These are phyloP conservation scores for Dicyrtoma fusca DNA, from an alignment of 2,888 invertebrate genomes.

Conservation along the genomic window DNA sequence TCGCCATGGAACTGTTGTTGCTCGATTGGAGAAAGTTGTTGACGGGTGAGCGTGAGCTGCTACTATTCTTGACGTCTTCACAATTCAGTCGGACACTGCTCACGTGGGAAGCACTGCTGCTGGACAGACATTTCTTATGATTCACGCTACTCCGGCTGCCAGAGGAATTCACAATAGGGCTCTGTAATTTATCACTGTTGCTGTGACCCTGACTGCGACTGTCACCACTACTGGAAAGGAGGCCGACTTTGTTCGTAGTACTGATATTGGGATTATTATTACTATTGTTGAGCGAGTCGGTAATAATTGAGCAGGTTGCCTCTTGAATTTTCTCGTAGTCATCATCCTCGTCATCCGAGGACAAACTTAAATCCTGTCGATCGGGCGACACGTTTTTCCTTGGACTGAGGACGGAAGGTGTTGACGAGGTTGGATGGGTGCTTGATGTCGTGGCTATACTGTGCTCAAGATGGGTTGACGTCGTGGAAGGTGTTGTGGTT, in stretches of 20 bases:
- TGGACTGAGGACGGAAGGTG: not conserved
- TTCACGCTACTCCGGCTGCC: too few relatives aligned
- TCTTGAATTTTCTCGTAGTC: conserved; percentile 47
- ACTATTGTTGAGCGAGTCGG: conserved; percentile 52
- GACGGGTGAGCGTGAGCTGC: conserved; percentile 38
- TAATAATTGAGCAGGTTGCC: conserved; percentile 41
- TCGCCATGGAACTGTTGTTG: conserved; percentile 19
- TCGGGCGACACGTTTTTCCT: conserved; percentile 1
- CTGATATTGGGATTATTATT: not conserved
- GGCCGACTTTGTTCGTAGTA: not conserved
- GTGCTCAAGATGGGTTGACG: not conserved
- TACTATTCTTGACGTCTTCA: conserved; percentile 43
- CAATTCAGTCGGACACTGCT: conserved; percentile 53
- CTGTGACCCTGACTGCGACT: too few relatives aligned
- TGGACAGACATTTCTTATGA: conserved; percentile 2
- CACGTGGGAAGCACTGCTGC: conserved; percentile 41
- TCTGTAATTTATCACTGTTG: too few relatives aligned
- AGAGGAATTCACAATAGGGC: too few relatives aligned
- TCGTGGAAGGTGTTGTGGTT: not conserved
- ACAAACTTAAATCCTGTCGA: too few relatives aligned
- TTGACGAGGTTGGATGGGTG: conserved; percentile 17
- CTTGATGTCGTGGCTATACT: not conserved
- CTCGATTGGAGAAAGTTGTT: conserved; percentile 26
- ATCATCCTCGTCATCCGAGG: conserved; percentile 36
- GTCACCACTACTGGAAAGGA: conserved; percentile 6